Base-by-base conservation (phyloP, 2,797 vertebrate genomes). In the Octomys mimax region DNA sequence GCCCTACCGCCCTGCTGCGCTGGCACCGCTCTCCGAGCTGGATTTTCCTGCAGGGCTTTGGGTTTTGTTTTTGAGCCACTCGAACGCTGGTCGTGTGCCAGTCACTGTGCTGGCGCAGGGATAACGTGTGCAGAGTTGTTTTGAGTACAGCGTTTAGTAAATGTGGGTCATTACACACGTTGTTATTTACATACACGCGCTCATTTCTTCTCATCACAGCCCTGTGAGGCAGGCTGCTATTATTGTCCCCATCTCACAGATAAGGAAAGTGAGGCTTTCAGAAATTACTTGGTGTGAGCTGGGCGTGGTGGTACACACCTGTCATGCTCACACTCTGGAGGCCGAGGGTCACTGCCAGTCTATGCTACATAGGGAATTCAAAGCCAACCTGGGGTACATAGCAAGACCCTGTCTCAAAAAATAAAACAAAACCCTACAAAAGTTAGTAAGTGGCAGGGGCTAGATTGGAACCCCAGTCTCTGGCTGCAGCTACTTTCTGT, bases 21-120 rank as follows among this genome's bases (percentile, higher is more conserved):
- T 31, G 85, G 75, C 89, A 33, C 81, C 59, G 46, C 95, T 91
- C 0, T 33, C 82, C 10, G 0, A 36, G 92, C 95, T 96, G 93
- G 96, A 94, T 96, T 98, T 97, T 97, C 97, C 97, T 96, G 96
- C 83, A 86, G 95, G 96, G 85, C 85, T 86, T 70, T 62, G 70
- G 81, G 22, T 91, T 96, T 94, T 96, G 87, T 95, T 96, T 96
- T 87, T 77, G 86, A 95, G 75, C 83, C 49, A n/a, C 87, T 95
- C 24, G 10, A n/a, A 66, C 19, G 84, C 81, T 98, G 97, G 24
- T 78, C 91, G 39, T 68, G 95, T 80, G 97, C 97, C 97, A 97
- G 95, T 82, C 95, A 9, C 94, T 39, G 0, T 75, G 96, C 94
- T 89, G 66, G 2, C 84, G 0, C 79, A 0, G 46, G 13, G 73